Evolutionary conservation across 2,797 vertebrate species (phyloP).

Genomic region (Nothura maculosa): DNA sequence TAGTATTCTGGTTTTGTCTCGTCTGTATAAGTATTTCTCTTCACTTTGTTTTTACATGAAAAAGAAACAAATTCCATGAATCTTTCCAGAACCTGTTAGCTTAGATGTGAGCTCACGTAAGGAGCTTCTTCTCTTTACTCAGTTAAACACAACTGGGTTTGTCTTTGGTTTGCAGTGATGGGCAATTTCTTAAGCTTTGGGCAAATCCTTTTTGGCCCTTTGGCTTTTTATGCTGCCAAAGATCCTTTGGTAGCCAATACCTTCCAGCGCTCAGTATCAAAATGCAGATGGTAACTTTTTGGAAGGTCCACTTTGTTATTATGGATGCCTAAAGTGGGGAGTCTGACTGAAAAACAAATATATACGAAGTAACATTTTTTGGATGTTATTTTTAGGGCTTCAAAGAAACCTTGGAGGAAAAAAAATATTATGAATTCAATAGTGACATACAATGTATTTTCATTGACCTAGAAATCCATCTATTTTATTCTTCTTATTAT

Average conservation of each 20-base stretch:
- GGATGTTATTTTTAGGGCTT: neutral
- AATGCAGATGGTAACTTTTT: neutral
- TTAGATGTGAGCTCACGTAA: neutral
- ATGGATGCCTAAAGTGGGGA: neutral
- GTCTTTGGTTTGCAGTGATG: neutral
- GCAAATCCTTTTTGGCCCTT: neutral
- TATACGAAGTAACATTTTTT: neutral
- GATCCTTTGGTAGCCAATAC: neutral
- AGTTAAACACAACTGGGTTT: neutral
- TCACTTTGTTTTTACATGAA: neutral
- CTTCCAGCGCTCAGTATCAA: neutral
- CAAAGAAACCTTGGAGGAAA: neutral
- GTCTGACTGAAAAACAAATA: neutral
- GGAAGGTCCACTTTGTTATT: neutral
- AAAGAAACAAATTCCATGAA: neutral
- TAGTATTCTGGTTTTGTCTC: neutral
- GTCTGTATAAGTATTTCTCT: neutral
- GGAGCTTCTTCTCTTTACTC: neutral
- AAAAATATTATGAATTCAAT: neutral
- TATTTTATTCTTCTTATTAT: neutral
- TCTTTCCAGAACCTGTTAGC: neutral
- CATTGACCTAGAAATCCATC: neutral
- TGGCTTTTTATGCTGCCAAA: neutral
- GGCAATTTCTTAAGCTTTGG: neutral
- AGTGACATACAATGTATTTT: neutral